Conservation (phyloP, 2,113 vertebrate genomes). For the Leuciscus idus region DNA sequence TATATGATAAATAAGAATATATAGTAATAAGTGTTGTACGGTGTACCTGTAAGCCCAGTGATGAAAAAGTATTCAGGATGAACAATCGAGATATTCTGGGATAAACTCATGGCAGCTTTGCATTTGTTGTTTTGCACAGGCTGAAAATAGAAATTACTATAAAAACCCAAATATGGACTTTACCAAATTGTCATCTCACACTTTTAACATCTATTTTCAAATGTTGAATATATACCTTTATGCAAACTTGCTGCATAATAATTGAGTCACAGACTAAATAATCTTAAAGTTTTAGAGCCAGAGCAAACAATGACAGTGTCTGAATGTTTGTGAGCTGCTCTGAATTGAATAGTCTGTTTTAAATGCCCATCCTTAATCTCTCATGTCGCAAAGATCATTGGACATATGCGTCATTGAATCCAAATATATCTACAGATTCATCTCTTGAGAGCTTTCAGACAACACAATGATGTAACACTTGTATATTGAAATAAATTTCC, state of each 20-base stretch:
- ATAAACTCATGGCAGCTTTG: conserved; percentile 25
- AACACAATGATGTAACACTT: background rate
- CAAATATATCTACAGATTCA: background rate
- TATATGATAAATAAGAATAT: conserved; percentile 56
- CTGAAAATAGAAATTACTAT: background rate
- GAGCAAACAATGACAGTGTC: background rate
- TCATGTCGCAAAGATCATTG: background rate
- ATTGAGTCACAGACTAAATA: background rate
- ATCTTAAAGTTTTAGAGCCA: background rate
- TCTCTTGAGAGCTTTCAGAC: background rate
- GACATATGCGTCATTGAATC: background rate
- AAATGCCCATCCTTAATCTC: background rate
- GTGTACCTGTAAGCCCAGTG: conserved; percentile 43
- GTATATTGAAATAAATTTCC: background rate
- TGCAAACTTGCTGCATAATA: background rate
- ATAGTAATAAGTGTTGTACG: conserved; percentile 26
- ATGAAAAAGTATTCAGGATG: conserved; percentile 52
- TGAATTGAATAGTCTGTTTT: background rate
- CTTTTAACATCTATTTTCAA: background rate
- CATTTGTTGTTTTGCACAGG: background rate
- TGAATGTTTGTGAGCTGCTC: background rate
- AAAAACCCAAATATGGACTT: background rate
- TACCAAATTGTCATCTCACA: background rate
- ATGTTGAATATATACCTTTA: background rate
- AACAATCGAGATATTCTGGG: conserved; percentile 30